Base-by-base conservation (phyloP, 2,888 invertebrate species). In the Caenorhabditis plicata region DNA sequence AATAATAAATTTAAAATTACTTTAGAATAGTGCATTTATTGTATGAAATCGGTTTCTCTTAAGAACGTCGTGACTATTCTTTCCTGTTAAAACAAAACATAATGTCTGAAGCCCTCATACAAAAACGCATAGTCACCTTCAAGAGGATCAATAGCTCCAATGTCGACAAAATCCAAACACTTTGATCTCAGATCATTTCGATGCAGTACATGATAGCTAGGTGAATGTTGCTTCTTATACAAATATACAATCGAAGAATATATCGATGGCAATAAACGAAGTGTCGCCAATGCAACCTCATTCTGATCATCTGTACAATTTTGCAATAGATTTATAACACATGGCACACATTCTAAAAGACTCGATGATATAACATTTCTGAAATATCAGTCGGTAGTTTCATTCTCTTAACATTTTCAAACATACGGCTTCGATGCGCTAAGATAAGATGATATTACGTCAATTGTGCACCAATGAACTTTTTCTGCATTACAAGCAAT, bases 391-490 rank as follows among this genome's bases (percentile, higher is more conserved):
- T 17, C 29, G 20, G 3, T 22, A 4, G 29, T 3, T 7, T 93
- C 86, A 4, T 92, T 92, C 15, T 93, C 92, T 82, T 92, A 33
- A 3, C 64, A 47, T 22, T n/a, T n/a, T n/a, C n/a, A n/a, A n/a
- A n/a, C n/a, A n/a, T n/a, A n/a, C n/a, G n/a, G n/a, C n/a, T n/a
- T n/a, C n/a, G n/a, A n/a, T n/a, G n/a, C n/a, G n/a, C n/a, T n/a
- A 2, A 95, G 86, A 82, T 94, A 96, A 22, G 92, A 90, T 80
- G 90, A 88, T 80, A 96, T 94, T 45, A 95, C 92, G 82, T 95
- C 95, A 47, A 85, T 75, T 2, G 85, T 84, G 7, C 84, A 83
- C 57, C 80, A 73, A 13, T 80, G 68, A 35, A 66, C 57, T 46
- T 69, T 58, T 20, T 62, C 68, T 20, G 56, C 63, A 7, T 58